These are phyloP conservation scores for Cyprinodon diabolis DNA, from an alignment of 2,797 vertebrate species.

Conservation along the genomic window DNA sequence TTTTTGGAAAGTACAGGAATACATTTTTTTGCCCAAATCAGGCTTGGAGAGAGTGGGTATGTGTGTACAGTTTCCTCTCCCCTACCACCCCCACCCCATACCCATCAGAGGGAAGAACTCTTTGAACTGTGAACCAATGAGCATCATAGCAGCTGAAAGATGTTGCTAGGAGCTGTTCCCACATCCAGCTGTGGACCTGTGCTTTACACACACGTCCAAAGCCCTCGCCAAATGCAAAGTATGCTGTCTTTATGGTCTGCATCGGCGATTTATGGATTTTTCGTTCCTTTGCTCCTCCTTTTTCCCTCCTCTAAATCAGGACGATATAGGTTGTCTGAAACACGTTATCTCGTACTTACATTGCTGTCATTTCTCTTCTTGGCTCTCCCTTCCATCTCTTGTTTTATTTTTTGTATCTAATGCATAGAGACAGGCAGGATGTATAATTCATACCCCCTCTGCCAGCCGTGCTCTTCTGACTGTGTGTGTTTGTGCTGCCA, in stretches of 20 bases:
- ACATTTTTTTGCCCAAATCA: constrained; percentile 36
- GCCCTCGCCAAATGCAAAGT: constrained; percentile 29
- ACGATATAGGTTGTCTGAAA: constrained; percentile 41
- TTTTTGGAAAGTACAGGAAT: constrained; percentile 20
- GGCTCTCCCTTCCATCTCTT: constrained; percentile 18
- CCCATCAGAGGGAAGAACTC: constrained; percentile 57
- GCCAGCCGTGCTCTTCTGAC: constrained; percentile 77
- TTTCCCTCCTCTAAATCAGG: constrained; percentile 23
- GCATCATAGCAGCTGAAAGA: constrained; percentile 60
- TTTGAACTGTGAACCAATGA: constrained; percentile 77
- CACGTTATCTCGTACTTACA: constrained; percentile 48
- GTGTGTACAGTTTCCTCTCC: constrained; percentile 15
- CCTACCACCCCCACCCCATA: constrained; percentile 39
- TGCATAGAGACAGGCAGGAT: constrained; percentile 87
- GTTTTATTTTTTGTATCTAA: constrained; percentile 72
- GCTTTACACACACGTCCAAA: constrained; percentile 27
- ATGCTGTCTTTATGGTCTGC: constrained; percentile 39
- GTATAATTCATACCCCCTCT: constrained; percentile 89
- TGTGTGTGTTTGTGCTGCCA: constrained; percentile 44
- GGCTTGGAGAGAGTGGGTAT: neutral
- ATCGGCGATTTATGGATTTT: constrained; percentile 4
- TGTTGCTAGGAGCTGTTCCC: constrained; percentile 66
- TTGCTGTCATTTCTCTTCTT: constrained; percentile 43
- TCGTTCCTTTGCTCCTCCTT: neutral
- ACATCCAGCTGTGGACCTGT: constrained; percentile 68